Percentiles rank a stretch among this genome's conserved stretches.
Conservation (phyloP, 1,140 invertebrate genomes). For the Macrostomum lignano region DNA sequence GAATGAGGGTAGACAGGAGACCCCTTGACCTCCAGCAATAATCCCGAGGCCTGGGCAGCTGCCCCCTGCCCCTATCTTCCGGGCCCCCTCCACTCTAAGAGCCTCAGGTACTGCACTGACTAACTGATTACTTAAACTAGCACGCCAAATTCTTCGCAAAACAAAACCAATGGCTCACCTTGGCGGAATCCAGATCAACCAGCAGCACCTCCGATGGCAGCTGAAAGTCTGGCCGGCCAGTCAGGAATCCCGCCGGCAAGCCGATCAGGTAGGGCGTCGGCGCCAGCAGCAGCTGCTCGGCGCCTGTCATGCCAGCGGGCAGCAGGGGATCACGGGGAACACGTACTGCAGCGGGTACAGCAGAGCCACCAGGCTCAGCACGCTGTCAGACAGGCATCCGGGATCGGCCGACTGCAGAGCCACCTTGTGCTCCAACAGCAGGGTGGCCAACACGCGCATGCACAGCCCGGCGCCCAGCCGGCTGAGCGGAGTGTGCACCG, state of each 20-base stretch:
- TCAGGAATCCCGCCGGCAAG: conserved; percentile 72
- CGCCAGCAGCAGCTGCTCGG: conserved; percentile 76
- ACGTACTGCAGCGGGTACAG: conserved; percentile 97
- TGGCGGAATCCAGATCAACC: conserved; percentile 81
- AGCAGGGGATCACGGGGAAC: conserved; percentile 96
- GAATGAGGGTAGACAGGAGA: too few species aligned
- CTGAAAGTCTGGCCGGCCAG: conserved; percentile 72
- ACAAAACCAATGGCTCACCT: too few species aligned
- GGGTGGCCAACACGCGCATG: conserved; percentile 68
- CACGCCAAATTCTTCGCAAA: too few species aligned
- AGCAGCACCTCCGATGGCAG: conserved; percentile 93
- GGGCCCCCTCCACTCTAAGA: too few species aligned
- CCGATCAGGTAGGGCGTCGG: conserved; percentile 96
- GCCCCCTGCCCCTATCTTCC: too few species aligned
- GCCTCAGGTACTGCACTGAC: too few species aligned
- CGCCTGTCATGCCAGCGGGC: conserved; percentile 89
- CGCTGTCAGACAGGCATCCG: conserved; percentile 92
- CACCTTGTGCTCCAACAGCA: conserved; percentile 88
- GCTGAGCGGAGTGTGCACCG: conserved; percentile 84
- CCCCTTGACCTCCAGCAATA: too few species aligned
- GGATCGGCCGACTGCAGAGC: conserved; percentile 87
- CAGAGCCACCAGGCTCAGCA: conserved; percentile 93
- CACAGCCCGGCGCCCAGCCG: conserved; percentile 83
- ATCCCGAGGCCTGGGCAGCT: too few species aligned
- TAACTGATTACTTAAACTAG: too few species aligned